Evolutionary conservation across 2,113 vertebrate species (phyloP).

Genomic region (Rousettus leschenaultii): DNA sequence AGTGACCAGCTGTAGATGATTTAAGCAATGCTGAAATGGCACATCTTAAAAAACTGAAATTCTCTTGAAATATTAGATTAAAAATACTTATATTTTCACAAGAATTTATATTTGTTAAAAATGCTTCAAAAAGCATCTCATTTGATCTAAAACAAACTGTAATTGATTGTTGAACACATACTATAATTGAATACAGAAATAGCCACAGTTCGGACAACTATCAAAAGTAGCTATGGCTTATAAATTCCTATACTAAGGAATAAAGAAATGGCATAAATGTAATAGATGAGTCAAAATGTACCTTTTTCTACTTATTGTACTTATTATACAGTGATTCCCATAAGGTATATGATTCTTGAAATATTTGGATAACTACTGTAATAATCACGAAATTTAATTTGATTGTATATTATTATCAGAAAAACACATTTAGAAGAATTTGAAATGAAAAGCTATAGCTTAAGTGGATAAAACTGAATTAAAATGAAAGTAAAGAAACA

Average conservation of each 20-base stretch:
- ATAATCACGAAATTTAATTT: neutral
- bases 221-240: neutral
- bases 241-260: neutral
- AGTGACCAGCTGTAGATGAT: neutral
- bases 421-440: neutral
- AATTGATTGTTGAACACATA: neutral
- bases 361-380: neutral
- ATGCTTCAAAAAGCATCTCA: neutral
- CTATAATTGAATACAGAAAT: neutral
- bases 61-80: neutral
- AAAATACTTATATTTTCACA: neutral
- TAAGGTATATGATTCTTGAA: neutral
- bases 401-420: neutral
- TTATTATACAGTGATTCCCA: too few relatives aligned
- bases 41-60: neutral
- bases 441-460: conserved; percentile 3
- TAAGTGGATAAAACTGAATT: neutral
- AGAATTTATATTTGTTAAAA: conserved; percentile 8
- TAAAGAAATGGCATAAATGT: neutral
- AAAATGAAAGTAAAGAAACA: conserved; percentile 10
- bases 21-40: neutral
- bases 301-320: neutral
- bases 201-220: neutral
- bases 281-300: neutral
- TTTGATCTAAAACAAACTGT: neutral